Evolutionary conservation across 2,797 vertebrate species (phyloP), one percentile per base, ranked within the genome.

Genomic region (Tamandua tetradactyla): DNA sequence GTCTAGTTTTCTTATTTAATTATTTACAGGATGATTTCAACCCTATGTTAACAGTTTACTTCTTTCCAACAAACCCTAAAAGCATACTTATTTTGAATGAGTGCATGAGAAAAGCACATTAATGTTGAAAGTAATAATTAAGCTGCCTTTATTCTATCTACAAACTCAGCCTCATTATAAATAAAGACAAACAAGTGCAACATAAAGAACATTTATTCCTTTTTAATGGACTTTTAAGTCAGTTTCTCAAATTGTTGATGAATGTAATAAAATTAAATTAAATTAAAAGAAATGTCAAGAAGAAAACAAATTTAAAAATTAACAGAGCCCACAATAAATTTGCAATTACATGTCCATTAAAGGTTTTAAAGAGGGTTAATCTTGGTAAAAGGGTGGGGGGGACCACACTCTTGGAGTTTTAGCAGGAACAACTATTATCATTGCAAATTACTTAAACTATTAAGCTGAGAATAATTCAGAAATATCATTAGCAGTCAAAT

Each of bases 401-500:
- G n/a, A n/a, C n/a, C 96, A 97, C 79, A 79, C 74, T 96, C 96
- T 96, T 89, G 97, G 94, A 97, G 91, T 55, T 96, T 98, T 96
- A 96, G 87, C 52, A 94, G 93, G 75, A 97, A 94, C 94, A 98
- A 98, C 98, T 98, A 98, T 98, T 98, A 98, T 98, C 97, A 98
- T 97, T 98, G 98, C 98, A 98, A 98, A 98, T 98, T 97, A 97
- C 97, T 97, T 98, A 98, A 98, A 98, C 97, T 98, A 98, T 98
- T 98, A 98, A 98, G 98, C 88, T 95, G 95, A 98, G 96, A 98
- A 98, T 98, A 98, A 98, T 98, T 98, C 98, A 98, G 96, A 98
- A 98, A 98, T 98, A 98, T 98, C 98, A 98, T 98, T 98, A 98
- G 98, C 97, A 98, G 98, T 97, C 97, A 98, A 98, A 98, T 98